Base-by-base conservation (phyloP, 2,888 invertebrate species). In the Scaptomyza reducta region DNA sequence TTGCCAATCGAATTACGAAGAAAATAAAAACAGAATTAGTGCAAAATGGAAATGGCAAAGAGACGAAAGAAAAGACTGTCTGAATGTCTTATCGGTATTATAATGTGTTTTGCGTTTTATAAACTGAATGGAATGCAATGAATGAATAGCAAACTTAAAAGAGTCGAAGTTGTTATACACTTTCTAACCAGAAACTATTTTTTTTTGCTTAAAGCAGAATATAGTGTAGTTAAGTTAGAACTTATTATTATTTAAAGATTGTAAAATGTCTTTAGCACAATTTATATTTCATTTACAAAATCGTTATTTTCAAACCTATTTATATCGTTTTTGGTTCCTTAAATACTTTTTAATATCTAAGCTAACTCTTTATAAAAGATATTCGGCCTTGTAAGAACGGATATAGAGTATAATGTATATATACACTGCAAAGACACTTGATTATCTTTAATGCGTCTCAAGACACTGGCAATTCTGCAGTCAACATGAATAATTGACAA, bases 1-100 rank as follows among this genome's bases (percentile, higher is more conserved):
- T 29, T 63, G 22, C 29, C 49, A 56, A 45, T 47, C 31, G 66
- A 60, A 74, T 61, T 60, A 61, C 41, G 42, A 22, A 18, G 22
- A 38, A 50, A 59, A 71, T 64, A 66, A 66, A 64, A 64, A 51
- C 55, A 45, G 61, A 79, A 75, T 67, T 71, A 59, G 68, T 57
- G 38, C 31, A 44, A 56, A 62, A 35, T 13, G 44, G 42, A 13
- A 22, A 5, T 40, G 16, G 53, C 25, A 27, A 41, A 49, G 27
- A 49, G 14, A 11, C 6, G 7, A 41, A 38, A n/a, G 7, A 46
- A 38, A 22, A 35, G 16, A 14, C 41, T 4, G 5, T 5, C 11
- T 27, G 14, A 13, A n/a, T 46, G n/a, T 55, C 63, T 69, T 76
- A 72, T 82, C 73, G n/a, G 16, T 33, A 1, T 6, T 3, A 13